Base-by-base conservation (phyloP, 2,888 invertebrate species). In the Nomada goodeniana region DNA sequence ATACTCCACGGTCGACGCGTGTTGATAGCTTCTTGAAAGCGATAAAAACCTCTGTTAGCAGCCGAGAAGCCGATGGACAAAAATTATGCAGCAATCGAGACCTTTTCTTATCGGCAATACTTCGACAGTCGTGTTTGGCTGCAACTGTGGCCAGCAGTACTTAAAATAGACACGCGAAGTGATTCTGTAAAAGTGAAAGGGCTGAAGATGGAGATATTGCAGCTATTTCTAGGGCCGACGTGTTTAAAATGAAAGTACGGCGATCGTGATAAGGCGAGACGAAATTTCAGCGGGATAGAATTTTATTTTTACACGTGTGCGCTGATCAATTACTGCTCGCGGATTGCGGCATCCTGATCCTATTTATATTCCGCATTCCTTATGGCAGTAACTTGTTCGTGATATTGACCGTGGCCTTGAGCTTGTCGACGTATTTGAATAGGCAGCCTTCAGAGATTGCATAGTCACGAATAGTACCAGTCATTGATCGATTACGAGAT, bases 391-490 rank as follows among this genome's bases (percentile, higher is more conserved):
- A 52, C 59, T 82, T 57, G 71, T 78, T 72, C 74, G 60, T 63
- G 71, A 82, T 82, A 82, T 68, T 83, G 82, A 83, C 83, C 83
- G 42, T 83, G 82, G 67, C 83, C 82, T 83, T 83, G 77, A 78
- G 74, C 53, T 55, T 68, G 77, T 61, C 72, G 50, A 57, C 57
- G 77, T 82, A 75, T 82, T 82, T 73, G 82, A 67, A 71, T 74
- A 80, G 75, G 61, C 70, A 83, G 74, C 71, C 68, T 77, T 71
- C 71, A 65, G 55, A 67, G 75, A 83, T 64, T 82, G 83, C 83
- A 75, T n/a, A 82, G 82, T 83, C 83, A 83, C 77, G 82, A 67
- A 65, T 67, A 65, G 61, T 74, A 70, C 69, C 75, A 82, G 82
- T 82, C 83, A 82, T 83, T 82, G 82, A 82, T 83, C 74, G 57